phyloP scores from a whole-genome alignment of 2,113 vertebrate species.

The Vulpes ferrilata region DNA sequence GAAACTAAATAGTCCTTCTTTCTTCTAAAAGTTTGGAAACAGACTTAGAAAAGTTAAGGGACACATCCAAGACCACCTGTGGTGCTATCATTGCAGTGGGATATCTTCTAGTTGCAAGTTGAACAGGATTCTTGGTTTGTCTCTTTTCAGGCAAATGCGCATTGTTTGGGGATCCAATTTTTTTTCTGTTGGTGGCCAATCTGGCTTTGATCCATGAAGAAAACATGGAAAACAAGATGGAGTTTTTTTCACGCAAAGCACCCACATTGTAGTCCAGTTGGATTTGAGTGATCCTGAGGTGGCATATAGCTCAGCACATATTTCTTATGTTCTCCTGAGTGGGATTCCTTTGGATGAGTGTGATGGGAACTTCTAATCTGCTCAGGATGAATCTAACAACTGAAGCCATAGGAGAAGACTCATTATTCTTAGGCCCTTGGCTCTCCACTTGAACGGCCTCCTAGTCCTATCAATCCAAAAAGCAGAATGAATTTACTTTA shows the following conservation, averaged over 20 bases:
- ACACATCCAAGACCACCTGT: background rate
- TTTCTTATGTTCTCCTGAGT: background rate
- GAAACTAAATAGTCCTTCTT: background rate
- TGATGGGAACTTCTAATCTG: background rate
- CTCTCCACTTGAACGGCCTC: background rate
- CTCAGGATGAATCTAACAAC: background rate
- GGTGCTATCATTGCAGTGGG: background rate
- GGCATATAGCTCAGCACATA: background rate
- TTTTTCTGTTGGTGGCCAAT: slow-evolving; percentile 55
- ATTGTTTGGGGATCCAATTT: slow-evolving; percentile 33
- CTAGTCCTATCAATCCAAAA: background rate
- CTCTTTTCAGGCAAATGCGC: background rate
- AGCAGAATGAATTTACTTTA: background rate
- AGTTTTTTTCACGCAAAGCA: slow-evolving; percentile 63
- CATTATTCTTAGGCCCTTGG: background rate
- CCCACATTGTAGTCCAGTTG: background rate
- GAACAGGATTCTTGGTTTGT: background rate
- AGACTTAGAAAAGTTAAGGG: background rate
- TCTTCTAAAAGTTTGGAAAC: background rate
- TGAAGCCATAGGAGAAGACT: background rate
- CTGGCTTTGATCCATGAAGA: slow-evolving; percentile 58
- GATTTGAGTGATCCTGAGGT: background rate
- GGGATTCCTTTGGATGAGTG: background rate
- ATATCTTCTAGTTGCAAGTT: background rate
- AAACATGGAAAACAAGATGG: slow-evolving; percentile 49